A percentile compares a stretch with the other conserved stretches of the same genome.
phyloP scores from a whole-genome alignment of 1,140 invertebrate species.

The Subanguina moxae region DNA sequence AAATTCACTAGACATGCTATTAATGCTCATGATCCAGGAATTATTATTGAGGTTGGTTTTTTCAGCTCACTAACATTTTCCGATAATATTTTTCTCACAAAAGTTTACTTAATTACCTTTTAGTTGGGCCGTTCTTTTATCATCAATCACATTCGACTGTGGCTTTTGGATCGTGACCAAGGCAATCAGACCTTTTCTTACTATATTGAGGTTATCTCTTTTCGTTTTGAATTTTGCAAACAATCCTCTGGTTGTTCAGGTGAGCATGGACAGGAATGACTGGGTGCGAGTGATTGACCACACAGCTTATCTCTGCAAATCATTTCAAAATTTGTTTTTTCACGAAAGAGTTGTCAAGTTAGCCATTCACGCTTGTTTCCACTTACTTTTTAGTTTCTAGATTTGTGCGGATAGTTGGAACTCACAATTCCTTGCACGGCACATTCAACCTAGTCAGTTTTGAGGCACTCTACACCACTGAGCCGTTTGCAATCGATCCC shows the following conservation, averaged over 20 bases:
- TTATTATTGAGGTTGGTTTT: conserved; percentile 13
- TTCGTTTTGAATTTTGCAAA: no score
- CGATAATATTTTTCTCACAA: not conserved
- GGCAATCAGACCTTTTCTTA: conserved; percentile 71
- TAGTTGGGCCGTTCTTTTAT: conserved; percentile 46
- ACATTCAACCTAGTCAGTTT: conserved; percentile 83
- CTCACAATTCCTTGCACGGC: conserved; percentile 13
- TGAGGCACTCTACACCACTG: conserved; percentile 75
- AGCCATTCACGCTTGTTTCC: conserved; percentile 10
- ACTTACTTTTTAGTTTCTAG: conserved; percentile 1
- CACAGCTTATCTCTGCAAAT: conserved; percentile 81
- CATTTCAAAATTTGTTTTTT: conserved; percentile 93
- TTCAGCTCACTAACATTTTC: no score
- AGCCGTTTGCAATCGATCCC: conserved; percentile 36
- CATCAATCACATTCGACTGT: conserved; percentile 39
- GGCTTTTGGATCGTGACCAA: conserved; percentile 34
- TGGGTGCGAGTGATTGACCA: conserved; percentile 90
- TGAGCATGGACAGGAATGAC: conserved; percentile 65
- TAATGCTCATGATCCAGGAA: conserved; percentile 24
- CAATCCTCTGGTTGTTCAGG: conserved; percentile 69
- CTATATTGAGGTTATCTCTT: conserved; percentile 87
- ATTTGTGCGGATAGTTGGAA: conserved; percentile 39
- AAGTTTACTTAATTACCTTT: not conserved
- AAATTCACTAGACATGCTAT: conserved; percentile 24
- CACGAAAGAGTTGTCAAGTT: conserved; percentile 74